Evolutionary conservation across 2,888 invertebrate species (phyloP).

Genomic region (Pristionchus japonicus): DNA sequence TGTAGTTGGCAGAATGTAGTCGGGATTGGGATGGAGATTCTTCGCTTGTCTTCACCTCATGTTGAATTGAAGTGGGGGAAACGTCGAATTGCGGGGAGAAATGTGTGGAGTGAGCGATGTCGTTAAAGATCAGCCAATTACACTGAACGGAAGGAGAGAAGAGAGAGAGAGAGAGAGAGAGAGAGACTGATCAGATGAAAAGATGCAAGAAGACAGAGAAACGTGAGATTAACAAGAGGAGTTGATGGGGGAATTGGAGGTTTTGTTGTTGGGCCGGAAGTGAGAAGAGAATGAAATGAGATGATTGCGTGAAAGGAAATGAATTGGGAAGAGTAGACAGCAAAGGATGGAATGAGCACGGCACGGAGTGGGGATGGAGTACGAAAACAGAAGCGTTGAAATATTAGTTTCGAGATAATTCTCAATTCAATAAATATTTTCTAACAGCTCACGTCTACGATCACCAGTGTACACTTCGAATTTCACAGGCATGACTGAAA

Average conservation of each 20-base stretch:
- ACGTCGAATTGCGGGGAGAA: neutral
- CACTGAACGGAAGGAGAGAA: neutral
- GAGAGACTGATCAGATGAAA: neutral
- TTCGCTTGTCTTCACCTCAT: neutral
- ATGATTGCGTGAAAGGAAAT: neutral
- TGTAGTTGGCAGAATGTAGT: conserved; percentile 43
- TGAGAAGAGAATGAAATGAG: neutral
- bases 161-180: neutral
- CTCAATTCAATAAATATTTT: too few relatives aligned
- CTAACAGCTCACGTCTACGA: too few relatives aligned
- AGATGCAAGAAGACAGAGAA: neutral
- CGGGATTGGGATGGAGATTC: too few relatives aligned
- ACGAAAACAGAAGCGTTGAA: too few relatives aligned
- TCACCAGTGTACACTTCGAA: too few relatives aligned
- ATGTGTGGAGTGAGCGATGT: neutral
- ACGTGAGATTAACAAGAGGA: neutral
- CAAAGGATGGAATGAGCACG: neutral
- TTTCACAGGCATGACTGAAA: too few relatives aligned
- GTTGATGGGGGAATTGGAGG: neutral
- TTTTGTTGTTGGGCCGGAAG: neutral
- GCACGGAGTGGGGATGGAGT: too few relatives aligned
- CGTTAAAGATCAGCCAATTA: conserved; percentile 29
- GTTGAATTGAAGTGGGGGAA: neutral
- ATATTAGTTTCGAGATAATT: too few relatives aligned
- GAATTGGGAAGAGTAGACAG: neutral